These are phyloP conservation scores for Siniperca obscura DNA, from an alignment of 2,797 vertebrate species.

Conservation along the genomic window DNA sequence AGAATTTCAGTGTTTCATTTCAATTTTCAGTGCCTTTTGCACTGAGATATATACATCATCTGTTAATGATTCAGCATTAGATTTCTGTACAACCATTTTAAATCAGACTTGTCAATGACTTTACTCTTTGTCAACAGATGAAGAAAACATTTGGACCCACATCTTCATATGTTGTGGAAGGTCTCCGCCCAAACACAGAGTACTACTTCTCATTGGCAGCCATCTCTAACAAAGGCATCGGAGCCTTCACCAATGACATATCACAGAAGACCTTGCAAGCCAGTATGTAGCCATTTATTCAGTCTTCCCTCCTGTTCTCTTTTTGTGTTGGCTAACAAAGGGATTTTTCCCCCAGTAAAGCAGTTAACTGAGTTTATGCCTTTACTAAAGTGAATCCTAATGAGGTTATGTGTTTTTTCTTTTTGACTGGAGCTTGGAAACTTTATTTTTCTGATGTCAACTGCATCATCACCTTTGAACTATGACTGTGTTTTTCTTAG, in stretches of 20 bases:
- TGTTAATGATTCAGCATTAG: neutral
- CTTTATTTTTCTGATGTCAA: slow-evolving; percentile 37
- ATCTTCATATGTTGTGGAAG: slow-evolving; percentile 91
- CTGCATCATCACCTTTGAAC: slow-evolving; percentile 56
- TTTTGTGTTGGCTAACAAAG: slow-evolving; percentile 64
- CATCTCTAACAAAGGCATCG: slow-evolving; percentile 93
- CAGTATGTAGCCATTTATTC: slow-evolving; percentile 91
- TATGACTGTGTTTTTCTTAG: slow-evolving; percentile 56
- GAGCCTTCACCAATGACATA: slow-evolving; percentile 96
- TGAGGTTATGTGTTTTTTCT: slow-evolving; percentile 25
- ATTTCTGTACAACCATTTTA: neutral
- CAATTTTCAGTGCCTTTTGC: neutral
- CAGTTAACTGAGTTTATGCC: slow-evolving; percentile 23
- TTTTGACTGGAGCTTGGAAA: slow-evolving; percentile 27
- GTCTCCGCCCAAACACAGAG: slow-evolving; percentile 94
- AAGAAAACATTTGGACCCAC: slow-evolving; percentile 91
- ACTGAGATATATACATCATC: neutral
- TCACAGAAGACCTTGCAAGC: slow-evolving; percentile 97
- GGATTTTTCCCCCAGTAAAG: slow-evolving; percentile 33
- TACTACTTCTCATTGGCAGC: slow-evolving; percentile 96
- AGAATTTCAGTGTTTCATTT: slow-evolving; percentile 27
- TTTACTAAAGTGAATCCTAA: slow-evolving; percentile 39
- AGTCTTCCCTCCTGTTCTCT: slow-evolving; percentile 51
- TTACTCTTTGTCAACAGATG: slow-evolving; percentile 82
- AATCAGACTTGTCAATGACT: neutral